Conservation (phyloP, 2,113 vertebrate species). For the Melozone crissalis region DNA sequence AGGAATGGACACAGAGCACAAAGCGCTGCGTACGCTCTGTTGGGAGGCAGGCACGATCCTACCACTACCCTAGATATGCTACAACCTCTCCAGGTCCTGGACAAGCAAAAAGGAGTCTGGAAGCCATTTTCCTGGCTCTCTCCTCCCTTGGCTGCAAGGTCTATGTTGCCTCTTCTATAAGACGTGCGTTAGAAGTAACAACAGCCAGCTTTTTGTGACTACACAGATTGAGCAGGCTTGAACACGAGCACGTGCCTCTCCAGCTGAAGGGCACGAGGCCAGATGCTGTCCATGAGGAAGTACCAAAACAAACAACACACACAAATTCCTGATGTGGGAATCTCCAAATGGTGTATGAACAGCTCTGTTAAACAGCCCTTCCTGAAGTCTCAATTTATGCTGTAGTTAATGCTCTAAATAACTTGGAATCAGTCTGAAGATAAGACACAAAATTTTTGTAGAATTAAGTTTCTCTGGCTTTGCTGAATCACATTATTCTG, state of each 20-base stretch:
- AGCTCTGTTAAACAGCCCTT: neutral
- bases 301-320: neutral
- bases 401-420: neutral
- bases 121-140: neutral
- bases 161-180: neutral
- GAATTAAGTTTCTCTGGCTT: neutral
- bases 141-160: neutral
- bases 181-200: accelerated
- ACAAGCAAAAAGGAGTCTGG: neutral
- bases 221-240: neutral
- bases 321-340: neutral
- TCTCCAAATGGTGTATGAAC: neutral
- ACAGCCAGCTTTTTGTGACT: neutral
- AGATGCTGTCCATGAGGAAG: accelerated
- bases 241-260: accelerated
- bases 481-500: neutral
- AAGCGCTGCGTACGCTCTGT: accelerated
- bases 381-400: neutral
- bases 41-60: neutral
- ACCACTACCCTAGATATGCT: neutral
- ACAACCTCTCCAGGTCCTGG: neutral
- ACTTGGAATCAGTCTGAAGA: neutral
- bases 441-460: neutral
- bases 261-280: neutral
- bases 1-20: no score